Percentiles rank a stretch among this genome's conserved stretches.
These are phyloP conservation scores for Leucopsar rothschildi DNA, from an alignment of 2,113 vertebrate species.

Conservation along the genomic window DNA sequence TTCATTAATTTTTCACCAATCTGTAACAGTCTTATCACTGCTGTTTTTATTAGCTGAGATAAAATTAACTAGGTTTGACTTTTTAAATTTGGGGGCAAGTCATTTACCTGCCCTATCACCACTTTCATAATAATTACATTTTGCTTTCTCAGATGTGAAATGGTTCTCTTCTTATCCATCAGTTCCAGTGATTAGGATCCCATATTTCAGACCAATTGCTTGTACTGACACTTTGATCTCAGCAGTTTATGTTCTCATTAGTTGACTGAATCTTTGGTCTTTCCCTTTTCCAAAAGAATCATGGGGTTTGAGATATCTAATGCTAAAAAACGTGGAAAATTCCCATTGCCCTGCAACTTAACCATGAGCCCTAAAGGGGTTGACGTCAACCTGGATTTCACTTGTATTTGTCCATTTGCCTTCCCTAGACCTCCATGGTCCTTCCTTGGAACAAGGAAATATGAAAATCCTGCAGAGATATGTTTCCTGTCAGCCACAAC, in stretches of 20 bases:
- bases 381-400: neutral
- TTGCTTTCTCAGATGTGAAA: slow-evolving; percentile 51
- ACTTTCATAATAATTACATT: slow-evolving; percentile 68
- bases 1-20: slow-evolving; percentile 73
- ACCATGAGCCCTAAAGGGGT: neutral
- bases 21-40: slow-evolving; percentile 63
- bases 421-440: neutral
- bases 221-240: slow-evolving; percentile 38
- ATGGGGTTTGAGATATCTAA: neutral
- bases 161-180: slow-evolving; percentile 30
- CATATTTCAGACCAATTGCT: slow-evolving; percentile 16
- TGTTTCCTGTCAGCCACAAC: neutral
- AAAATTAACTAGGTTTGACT: slow-evolving; percentile 71
- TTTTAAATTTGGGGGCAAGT: slow-evolving; percentile 65
- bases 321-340: neutral
- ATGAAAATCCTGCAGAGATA: neutral
- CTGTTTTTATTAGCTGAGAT: slow-evolving; percentile 66
- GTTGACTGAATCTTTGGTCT: neutral
- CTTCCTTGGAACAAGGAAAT: neutral
- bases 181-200: slow-evolving; percentile 51
- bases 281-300: neutral
- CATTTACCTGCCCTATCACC: slow-evolving; percentile 66
- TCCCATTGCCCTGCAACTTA: neutral
- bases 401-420: neutral
- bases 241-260: slow-evolving; percentile 33